Evolutionary conservation across 2,888 invertebrate genomes (phyloP).

Genomic region (Drosophila pseudotalamancana): DNA sequence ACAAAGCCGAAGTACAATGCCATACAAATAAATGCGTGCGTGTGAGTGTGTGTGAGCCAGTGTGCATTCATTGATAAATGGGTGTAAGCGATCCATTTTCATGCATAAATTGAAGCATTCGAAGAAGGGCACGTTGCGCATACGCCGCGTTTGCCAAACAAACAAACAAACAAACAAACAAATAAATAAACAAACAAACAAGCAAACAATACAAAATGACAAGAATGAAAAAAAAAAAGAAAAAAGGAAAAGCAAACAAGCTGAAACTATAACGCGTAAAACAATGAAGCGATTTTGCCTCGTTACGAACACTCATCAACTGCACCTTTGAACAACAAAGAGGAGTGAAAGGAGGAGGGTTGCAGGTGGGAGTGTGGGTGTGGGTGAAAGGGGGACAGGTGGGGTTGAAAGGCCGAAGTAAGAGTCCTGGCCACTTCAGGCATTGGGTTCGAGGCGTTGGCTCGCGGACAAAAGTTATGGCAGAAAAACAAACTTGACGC

Average conservation of each 20-base stretch:
- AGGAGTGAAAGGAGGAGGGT: neutral
- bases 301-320: slow-evolving; percentile 81
- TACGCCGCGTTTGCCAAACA: slow-evolving; percentile 71
- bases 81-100: slow-evolving; percentile 61
- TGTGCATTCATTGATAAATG: slow-evolving; percentile 59
- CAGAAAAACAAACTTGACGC: slow-evolving; percentile 80
- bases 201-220: neutral
- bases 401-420: slow-evolving; percentile 4
- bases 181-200: slow-evolving; percentile 41
- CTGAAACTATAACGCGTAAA: slow-evolving; percentile 57
- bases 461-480: slow-evolving; percentile 77
- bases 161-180: slow-evolving; percentile 52
- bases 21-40: slow-evolving; percentile 2
- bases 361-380: no score
- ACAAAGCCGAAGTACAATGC: slow-evolving; percentile 32
- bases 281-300: slow-evolving; percentile 81
- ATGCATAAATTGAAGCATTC: slow-evolving; percentile 54
- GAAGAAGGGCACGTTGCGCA: slow-evolving; percentile 66
- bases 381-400: neutral
- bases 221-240: slow-evolving; percentile 13
- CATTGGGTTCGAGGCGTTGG: slow-evolving; percentile 59
- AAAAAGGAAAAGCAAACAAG: slow-evolving; percentile 41
- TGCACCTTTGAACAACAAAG: slow-evolving; percentile 74
- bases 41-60: slow-evolving; percentile 16
- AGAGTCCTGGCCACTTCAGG: slow-evolving; percentile 47